Percentiles rank a stretch among this genome's conserved stretches.
These are phyloP conservation scores for Talpa occidentalis DNA, from an alignment of 2,113 vertebrate species.

Conservation along the genomic window DNA sequence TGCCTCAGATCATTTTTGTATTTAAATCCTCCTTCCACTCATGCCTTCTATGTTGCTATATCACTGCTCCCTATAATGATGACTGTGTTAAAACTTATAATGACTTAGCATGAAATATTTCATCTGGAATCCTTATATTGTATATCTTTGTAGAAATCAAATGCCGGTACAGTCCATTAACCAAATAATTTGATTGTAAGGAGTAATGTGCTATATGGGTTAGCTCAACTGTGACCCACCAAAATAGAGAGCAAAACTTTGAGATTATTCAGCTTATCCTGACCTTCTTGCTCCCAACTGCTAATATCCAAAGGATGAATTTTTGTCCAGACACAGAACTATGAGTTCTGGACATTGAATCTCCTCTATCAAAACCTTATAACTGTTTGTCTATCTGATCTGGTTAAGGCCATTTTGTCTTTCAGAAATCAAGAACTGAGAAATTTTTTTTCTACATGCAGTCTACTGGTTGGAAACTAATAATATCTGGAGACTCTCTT, in stretches of 20 bases:
- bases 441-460: neutral
- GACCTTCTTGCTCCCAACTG: neutral
- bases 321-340: neutral
- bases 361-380: neutral
- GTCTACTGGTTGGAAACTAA: neutral
- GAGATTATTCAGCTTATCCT: neutral
- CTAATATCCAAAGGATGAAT: neutral
- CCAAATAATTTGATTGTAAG: neutral
- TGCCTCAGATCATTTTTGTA: too few relatives aligned
- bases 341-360: neutral
- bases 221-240: neutral
- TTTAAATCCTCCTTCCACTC: neutral
- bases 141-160: neutral
- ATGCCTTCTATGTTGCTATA: neutral
- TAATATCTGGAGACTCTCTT: neutral
- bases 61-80: neutral
- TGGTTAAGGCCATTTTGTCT: neutral
- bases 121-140: neutral
- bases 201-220: neutral
- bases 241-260: neutral
- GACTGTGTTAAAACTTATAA: neutral
- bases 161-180: neutral
- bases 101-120: neutral
- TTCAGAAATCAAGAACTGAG: neutral
- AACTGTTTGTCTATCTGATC: neutral